Base-by-base conservation (phyloP, 2,113 vertebrate species). In the Steatornis caripensis region DNA sequence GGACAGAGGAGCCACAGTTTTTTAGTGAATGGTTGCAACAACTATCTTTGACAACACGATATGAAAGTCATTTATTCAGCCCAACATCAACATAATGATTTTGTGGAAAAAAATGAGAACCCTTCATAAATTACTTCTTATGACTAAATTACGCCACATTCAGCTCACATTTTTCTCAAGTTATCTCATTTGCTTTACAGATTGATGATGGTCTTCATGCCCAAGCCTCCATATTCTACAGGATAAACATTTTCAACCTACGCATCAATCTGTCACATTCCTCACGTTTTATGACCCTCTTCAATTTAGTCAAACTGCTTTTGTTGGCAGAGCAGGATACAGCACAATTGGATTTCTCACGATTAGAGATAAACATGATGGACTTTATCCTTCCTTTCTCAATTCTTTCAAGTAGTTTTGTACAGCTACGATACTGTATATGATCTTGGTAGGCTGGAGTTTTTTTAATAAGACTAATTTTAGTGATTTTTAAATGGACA, bases 11-110 rank as follows among this genome's bases (percentile, higher is more conserved):
- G 49, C 29, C 72, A 91, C 77, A 82, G 89, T 93, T 92, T 86
- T 46, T 24, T 89, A 89, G 90, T 95, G 95, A 89, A 96, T 96
- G 92, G 90, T 87, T 92, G 53, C 84, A 91, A 89, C 88, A 94
- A 95, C 89, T 69, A 58, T 76, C 89, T 95, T 87, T 97, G 96
- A 95, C 95, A 97, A 96, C 37, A 53, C 0, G 3, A 92, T 97
- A 97, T 95, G 90, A 96, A 96, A 96, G 92, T 89, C 92, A 95
- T 97, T 95, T 95, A 96, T 96, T 95, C 96, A 95, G 75, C 49
- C 84, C 90, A 92, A 84, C 45, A 89, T 54, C 61, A 89, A 92
- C 84, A 88, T 77, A 95, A 95, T 54, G 53, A 91, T 76, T 92
- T 91, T 26, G 17, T 34, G 43, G 55, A 20, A 71, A 93, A 94